Conservation (phyloP, 1,140 invertebrate genomes). For the Camponotus pennsylvanicus region DNA sequence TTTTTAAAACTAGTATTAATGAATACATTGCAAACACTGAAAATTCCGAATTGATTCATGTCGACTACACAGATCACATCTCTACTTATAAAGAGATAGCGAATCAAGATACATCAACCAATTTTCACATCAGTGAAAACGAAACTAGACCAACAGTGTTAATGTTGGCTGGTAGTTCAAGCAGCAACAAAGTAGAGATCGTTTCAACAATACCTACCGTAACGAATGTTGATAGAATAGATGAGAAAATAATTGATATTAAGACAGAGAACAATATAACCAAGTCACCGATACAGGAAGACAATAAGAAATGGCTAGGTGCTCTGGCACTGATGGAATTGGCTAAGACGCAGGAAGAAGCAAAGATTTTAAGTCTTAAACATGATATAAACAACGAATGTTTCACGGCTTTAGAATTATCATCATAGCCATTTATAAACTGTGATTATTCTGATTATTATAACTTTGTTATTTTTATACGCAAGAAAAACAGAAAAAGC, state of each 20-base stretch:
- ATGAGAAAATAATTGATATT: conserved; percentile 76
- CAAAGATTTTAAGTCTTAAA: conserved; percentile 66
- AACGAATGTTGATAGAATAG: conserved; percentile 38
- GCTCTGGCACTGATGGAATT: conserved; percentile 90
- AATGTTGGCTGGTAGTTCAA: conserved; percentile 84
- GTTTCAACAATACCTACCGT: conserved; percentile 24
- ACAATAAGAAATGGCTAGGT: conserved; percentile 88
- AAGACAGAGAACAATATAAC: conserved; percentile 78
- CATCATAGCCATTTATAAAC: conserved; percentile 82
- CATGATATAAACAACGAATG: conserved; percentile 66
- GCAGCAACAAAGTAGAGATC: conserved; percentile 77
- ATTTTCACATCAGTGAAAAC: conserved; percentile 81
- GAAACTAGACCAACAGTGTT: conserved; percentile 87
- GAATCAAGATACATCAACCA: conserved; percentile 4
- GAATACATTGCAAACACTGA: background rate
- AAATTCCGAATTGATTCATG: conserved; percentile 32
- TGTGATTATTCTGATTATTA: conserved; percentile 79
- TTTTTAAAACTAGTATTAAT: conserved; percentile 31
- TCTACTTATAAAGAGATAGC: background rate
- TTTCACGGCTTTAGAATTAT: conserved; percentile 61
- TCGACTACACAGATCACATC: background rate
- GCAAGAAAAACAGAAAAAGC: conserved; percentile 39
- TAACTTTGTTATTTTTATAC: conserved; percentile 70
- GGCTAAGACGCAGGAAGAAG: conserved; percentile 83
- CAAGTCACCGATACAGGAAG: conserved; percentile 80